phyloP scores from a whole-genome alignment of 1,140 invertebrate species.

The Achroia grisella region DNA sequence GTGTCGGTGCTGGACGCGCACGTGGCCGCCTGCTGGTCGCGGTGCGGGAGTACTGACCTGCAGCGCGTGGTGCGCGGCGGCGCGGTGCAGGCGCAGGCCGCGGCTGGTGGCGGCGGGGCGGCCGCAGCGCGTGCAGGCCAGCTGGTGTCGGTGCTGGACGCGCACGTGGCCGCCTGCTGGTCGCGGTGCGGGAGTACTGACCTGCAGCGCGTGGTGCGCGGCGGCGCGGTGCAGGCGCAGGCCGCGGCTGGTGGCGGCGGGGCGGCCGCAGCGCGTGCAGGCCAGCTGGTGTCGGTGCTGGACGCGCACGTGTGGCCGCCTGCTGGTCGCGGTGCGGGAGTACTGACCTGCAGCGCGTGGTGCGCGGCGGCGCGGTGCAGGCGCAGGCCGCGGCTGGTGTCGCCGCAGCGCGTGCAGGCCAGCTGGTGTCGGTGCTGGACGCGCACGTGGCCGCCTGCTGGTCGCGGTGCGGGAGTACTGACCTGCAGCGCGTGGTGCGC shows the following conservation, averaged over 20 bases:
- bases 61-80: slow-evolving; percentile 1
- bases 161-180: neutral
- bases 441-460: slow-evolving; percentile 10
- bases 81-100: slow-evolving; percentile 2
- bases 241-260: neutral
- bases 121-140: slow-evolving; percentile 3
- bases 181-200: slow-evolving; percentile 1
- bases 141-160: slow-evolving; percentile 3
- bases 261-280: slow-evolving; percentile 3
- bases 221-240: slow-evolving; percentile 6
- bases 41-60: neutral
- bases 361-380: slow-evolving; percentile 7
- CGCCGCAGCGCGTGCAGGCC: slow-evolving; percentile 8
- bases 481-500: slow-evolving; percentile 12
- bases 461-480: slow-evolving; percentile 3
- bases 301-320: slow-evolving; percentile 2
- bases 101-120: slow-evolving; percentile 3
- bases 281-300: slow-evolving; percentile 2
- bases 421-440: slow-evolving; percentile 1
- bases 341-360: neutral
- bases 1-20: slow-evolving; percentile 7
- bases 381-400: slow-evolving; percentile 1
- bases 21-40: neutral
- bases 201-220: neutral
- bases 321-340: neutral